A percentile compares a stretch with the other conserved stretches of the same genome.
These are phyloP conservation scores for Riptortus pedestris DNA, from an alignment of 1,140 invertebrate species.

Conservation along the genomic window DNA sequence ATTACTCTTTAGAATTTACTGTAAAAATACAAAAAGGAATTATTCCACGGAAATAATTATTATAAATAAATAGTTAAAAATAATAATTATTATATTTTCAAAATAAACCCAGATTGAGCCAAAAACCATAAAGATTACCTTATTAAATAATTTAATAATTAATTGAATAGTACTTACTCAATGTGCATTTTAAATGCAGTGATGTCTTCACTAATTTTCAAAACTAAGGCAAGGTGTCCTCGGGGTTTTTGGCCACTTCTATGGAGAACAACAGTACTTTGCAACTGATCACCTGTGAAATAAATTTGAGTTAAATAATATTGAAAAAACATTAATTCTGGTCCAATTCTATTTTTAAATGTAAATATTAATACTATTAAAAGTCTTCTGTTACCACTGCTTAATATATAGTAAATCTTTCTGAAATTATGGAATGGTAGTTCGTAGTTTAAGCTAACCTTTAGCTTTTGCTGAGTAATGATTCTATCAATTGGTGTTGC, in stretches of 20 bases:
- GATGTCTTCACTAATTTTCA: slow-evolving; percentile 34
- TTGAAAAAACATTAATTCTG: neutral
- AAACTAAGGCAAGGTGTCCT: slow-evolving; percentile 37
- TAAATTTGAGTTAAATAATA: neutral
- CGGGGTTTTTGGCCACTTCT: slow-evolving; percentile 34
- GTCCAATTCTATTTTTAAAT: neutral
- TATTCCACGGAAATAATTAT: neutral
- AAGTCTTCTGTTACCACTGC: neutral
- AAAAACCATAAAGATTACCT: too few species aligned
- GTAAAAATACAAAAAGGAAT: neutral
- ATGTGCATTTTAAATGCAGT: slow-evolving; percentile 37
- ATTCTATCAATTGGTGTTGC: too few species aligned
- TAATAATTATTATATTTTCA: neutral
- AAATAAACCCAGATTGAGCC: neutral
- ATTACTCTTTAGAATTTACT: neutral
- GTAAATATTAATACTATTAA: neutral
- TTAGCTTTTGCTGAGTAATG: neutral
- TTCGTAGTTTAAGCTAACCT: neutral
- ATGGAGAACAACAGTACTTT: slow-evolving; percentile 37
- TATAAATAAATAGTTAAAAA: neutral
- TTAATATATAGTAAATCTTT: neutral
- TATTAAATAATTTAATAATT: too few species aligned
- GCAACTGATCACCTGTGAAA: slow-evolving; percentile 39
- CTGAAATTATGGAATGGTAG: neutral
- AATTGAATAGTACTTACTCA: slow-evolving; percentile 34